Evolutionary conservation across 2,888 invertebrate genomes (phyloP), one percentile per base, ranked within the genome.

Genomic region (Chrysolina oricalcia): DNA sequence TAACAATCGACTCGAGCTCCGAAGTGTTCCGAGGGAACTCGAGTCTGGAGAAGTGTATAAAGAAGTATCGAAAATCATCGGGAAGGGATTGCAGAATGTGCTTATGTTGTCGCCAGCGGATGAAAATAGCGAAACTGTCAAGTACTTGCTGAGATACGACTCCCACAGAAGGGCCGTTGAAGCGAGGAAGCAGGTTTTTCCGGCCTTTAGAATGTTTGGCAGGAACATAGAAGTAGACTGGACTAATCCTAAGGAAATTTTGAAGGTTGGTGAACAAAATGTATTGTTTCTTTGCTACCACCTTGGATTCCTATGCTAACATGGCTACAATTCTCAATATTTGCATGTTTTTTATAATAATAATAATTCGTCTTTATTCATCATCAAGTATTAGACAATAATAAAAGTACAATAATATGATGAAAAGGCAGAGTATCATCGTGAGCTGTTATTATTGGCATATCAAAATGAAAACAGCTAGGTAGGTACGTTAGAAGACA

Each of bases 1-100:
- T 86, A 96, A 96, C 87, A 94, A 94, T 83, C 90, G 95, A 0
- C 89, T 96, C 0, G 94, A 82, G 53, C 48, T 79, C 46, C 46
- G 48, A 4, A 70, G 72, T 13, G 43, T 79, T n/a, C 72, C 75
- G 0, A 72, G 35, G 46, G 65, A 64, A 13, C 43, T 72, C 23
- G 59, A 59, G 8, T 65, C 69, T 9, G 15, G 64, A 2, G 64
- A 81, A 15, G 63, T 79, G 13, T 70, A 46, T n/a, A 19, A 64
- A 19, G 71, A 67, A 21, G 43, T 79, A 41, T 50, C 70, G 1
- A 66, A 65, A 19, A 56, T 70, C 8, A 77, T 81, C 11, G 83
- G 82, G 2, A 67, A 73, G 21, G 81, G 81, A 10, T 66, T 82
- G 64, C 64, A 63, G 43, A 65, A 66, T 9, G 27, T 81, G 15